Percentiles rank a stretch among this genome's conserved stretches.
Evolutionary conservation across 1,140 invertebrate species (phyloP).

Genomic region (Aphaenogaster ashmeadi): DNA sequence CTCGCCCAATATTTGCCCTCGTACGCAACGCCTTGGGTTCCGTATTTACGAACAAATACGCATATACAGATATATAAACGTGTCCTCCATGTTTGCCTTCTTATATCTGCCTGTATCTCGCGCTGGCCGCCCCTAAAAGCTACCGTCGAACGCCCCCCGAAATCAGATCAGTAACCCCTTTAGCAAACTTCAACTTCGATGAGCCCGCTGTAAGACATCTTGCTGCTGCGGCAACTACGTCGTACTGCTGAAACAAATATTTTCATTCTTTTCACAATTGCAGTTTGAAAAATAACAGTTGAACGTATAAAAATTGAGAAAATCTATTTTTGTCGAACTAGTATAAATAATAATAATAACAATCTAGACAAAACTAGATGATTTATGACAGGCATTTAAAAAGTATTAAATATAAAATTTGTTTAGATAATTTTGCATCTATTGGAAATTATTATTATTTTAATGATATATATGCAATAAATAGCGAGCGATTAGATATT

Average conservation of each 20-base stretch:
- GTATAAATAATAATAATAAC: constrained; percentile 9
- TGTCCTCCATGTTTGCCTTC: constrained; percentile 82
- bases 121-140: constrained; percentile 62
- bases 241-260: not conserved
- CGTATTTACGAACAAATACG: constrained; percentile 85
- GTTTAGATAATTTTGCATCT: not conserved
- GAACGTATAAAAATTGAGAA: not conserved
- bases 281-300: not conserved
- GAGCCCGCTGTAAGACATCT: constrained; percentile 27
- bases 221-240: constrained; percentile 1
- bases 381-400: not conserved
- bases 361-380: not conserved
- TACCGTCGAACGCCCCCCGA: constrained; percentile 37
- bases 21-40: constrained; percentile 80
- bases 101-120: constrained; percentile 81
- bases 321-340: not conserved
- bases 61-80: constrained; percentile 73
- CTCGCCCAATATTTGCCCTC: constrained; percentile 79
- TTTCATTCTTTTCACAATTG: constrained; percentile 3
- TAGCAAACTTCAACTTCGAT: constrained; percentile 44
- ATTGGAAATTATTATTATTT: not conserved
- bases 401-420: not conserved
- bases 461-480: not conserved
- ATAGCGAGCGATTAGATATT: not conserved
- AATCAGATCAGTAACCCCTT: constrained; percentile 65